Base-by-base conservation (phyloP, 2,113 vertebrate species). In the Numenius arquata region DNA sequence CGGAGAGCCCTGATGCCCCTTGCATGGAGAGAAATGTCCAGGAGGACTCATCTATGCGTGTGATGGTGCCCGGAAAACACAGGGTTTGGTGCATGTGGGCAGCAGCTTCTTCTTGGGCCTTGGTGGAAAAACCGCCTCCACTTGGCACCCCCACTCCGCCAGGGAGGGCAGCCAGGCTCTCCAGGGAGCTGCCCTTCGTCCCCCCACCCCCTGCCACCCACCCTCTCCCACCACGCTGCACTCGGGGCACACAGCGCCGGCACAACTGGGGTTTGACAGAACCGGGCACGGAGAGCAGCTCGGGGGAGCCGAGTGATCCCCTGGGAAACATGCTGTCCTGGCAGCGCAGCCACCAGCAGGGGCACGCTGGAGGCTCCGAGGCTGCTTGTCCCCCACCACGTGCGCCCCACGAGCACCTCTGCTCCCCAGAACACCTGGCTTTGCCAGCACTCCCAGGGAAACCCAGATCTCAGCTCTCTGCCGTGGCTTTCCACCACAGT, bases 161-260 rank as follows among this genome's bases (percentile, higher is more conserved):
- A 0, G 12, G 30, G 59, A 58, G 13, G 19, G 63, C 15, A 56
- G 30, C 26, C 0, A 2, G 65, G 52, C 50, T 55, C 72, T 40
- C 20, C 2, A 2, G 76, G 63, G 70, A 11, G 77, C 63, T 71
- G 32, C 41, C 62, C 25, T 27, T 21, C 48, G 36, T 70, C 23
- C 30, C n/a, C 22, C 19, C 1, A 25, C 30, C 8, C 5, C 1
- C 14, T 0, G 2, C n/a, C n/a, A n/a, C n/a, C n/a, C n/a, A n/a
- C n/a, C n/a, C n/a, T n/a, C n/a, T 23, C 53, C 87, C 2, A 2
- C 36, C 4, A 0, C 1, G 3, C 43, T 12, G 11, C 0, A 2
- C 20, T 14, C 36, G 12, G 36, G 36, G 63, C 32, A 32, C 1
- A 23, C 48, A 48, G 48, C 0, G 48, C 34, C 1, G 1, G 27